These are phyloP conservation scores for Acipenser ruthenus DNA, from an alignment of 2,797 vertebrate genomes.

Conservation along the genomic window DNA sequence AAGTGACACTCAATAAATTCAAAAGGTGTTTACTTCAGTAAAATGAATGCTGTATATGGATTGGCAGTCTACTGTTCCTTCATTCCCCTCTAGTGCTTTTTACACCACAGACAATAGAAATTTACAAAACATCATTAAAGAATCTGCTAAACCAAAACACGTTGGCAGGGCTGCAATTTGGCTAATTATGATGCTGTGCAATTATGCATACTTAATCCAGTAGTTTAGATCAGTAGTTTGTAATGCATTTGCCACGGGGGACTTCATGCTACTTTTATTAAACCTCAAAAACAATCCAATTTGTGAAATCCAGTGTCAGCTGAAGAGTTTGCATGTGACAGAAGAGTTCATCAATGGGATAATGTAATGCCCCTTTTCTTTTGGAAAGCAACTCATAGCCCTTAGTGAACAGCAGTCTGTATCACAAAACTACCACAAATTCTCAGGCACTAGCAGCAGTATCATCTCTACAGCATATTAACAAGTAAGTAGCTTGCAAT, in stretches of 20 bases:
- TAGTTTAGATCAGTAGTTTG: neutral
- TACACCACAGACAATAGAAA: neutral
- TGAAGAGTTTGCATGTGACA: constrained; percentile 35
- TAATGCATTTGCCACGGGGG: neutral
- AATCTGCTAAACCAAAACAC: constrained; percentile 6
- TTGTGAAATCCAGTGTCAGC: constrained; percentile 20
- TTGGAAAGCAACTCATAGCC: no score
- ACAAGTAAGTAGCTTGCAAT: no score
- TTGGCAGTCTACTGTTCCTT: no score
- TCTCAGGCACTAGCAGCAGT: no score
- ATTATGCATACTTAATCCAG: neutral
- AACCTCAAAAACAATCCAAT: constrained; percentile 11
- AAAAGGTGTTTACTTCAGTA: no score
- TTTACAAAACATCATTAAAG: constrained; percentile 11
- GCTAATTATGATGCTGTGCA: constrained; percentile 8
- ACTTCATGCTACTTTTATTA: neutral
- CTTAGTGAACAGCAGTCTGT: no score
- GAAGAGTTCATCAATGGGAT: constrained; percentile 23
- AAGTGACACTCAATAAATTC: no score
- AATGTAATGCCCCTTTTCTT: no score
- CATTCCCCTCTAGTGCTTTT: neutral
- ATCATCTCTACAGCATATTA: no score
- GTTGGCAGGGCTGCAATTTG: constrained; percentile 10
- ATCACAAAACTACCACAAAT: no score
- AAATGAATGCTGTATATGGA: no score